Evolutionary conservation across 2,888 invertebrate species (phyloP).

Genomic region (Sepioteuthis lessoniana): DNA sequence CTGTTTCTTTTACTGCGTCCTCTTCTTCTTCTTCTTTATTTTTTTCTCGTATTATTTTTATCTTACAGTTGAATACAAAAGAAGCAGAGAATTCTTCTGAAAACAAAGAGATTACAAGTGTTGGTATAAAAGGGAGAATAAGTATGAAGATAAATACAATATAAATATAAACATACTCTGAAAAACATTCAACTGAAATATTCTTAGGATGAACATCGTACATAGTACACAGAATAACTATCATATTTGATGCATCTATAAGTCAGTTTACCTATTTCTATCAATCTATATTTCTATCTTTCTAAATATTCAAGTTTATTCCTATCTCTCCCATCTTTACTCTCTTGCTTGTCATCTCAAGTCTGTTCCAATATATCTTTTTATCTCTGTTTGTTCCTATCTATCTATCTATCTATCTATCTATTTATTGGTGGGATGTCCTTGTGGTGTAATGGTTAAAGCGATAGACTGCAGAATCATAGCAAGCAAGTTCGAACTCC

Average conservation of each 20-base stretch:
- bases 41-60: neutral
- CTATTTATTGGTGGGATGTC: too few relatives aligned
- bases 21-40: too few relatives aligned
- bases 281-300: constrained; percentile 16
- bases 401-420: too few relatives aligned
- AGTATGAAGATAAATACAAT: neutral
- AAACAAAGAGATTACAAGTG: neutral
- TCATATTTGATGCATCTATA: neutral
- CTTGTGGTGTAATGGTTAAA: too few relatives aligned
- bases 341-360: too few relatives aligned
- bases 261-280: neutral
- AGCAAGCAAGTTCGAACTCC: too few relatives aligned
- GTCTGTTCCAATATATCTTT: too few relatives aligned
- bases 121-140: neutral
- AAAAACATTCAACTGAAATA: too few relatives aligned
- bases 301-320: neutral
- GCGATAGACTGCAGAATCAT: too few relatives aligned
- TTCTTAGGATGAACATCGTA: neutral
- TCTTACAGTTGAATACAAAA: neutral
- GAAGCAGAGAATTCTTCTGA: constrained; percentile 4
- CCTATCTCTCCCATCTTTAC: too few relatives aligned
- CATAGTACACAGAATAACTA: neutral
- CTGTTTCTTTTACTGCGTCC: too few relatives aligned
- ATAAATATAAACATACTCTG: neutral
- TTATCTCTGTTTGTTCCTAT: too few relatives aligned